These are phyloP conservation scores for Corydoras sp. DNA, from an alignment of 2,113 vertebrate genomes.

Conservation along the genomic window DNA sequence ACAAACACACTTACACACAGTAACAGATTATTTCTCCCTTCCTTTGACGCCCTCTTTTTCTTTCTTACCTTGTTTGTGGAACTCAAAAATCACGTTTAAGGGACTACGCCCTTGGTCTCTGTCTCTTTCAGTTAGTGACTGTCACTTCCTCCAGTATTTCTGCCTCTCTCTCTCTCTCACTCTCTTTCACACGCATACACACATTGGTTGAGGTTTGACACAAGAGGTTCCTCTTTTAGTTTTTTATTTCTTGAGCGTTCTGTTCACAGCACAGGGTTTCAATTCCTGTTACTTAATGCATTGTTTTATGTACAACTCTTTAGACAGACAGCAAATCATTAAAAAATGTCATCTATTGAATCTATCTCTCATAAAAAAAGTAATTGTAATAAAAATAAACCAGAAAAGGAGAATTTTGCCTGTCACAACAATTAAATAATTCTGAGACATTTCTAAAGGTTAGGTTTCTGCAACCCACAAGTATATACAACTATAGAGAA, in stretches of 20 bases:
- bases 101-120: conserved; percentile 41
- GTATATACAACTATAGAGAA: no score
- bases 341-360: no score
- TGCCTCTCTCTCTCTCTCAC: conserved; percentile 18
- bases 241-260: conserved; percentile 27
- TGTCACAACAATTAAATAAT: no score
- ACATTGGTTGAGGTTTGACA: conserved; percentile 22
- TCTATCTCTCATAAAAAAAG: no score
- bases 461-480: no score
- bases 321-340: not conserved
- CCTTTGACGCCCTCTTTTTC: not conserved
- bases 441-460: no score
- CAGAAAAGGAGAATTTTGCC: no score
- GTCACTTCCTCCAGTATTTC: conserved; percentile 39
- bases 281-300: conserved; percentile 32
- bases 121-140: conserved; percentile 13
- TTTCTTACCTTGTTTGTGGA: conserved; percentile 44
- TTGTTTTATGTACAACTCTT: conserved; percentile 9
- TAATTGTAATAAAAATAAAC: no score
- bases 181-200: conserved; percentile 7
- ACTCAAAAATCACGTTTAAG: conserved; percentile 11
- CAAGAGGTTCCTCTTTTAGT: conserved; percentile 31
- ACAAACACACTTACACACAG: no score
- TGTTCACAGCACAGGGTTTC: conserved; percentile 29
- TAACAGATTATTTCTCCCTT: not conserved